Conservation (phyloP, 2,113 vertebrate species). For the Thermophis baileyi region DNA sequence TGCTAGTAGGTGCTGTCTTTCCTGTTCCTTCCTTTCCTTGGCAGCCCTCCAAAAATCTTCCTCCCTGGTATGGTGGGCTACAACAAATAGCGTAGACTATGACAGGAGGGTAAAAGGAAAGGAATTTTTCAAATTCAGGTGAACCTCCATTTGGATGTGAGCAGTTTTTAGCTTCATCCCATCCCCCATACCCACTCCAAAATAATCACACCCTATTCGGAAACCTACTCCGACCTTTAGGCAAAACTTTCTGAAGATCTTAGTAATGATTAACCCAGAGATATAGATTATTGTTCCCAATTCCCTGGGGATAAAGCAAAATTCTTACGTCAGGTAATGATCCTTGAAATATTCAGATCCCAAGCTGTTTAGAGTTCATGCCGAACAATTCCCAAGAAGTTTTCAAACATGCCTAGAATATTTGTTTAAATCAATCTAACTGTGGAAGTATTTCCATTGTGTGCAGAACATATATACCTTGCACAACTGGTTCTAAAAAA, state of each 20-base stretch:
- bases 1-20: background rate
- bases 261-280: background rate
- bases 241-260: background rate
- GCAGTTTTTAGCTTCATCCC: background rate
- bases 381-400: background rate
- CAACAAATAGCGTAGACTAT: background rate
- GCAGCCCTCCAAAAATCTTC: background rate
- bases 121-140: background rate
- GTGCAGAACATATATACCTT: background rate
- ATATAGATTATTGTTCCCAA: background rate
- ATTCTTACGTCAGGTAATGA: background rate
- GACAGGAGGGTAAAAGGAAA: background rate
- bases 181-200: background rate
- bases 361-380: background rate
- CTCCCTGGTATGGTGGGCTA: no score
- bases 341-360: background rate
- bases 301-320: background rate
- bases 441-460: background rate
- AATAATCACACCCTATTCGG: background rate
- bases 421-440: background rate
- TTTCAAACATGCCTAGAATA: background rate
- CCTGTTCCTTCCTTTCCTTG: background rate
- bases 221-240: background rate
- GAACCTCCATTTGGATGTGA: background rate
- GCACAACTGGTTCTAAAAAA: background rate